Base-by-base conservation (phyloP, 23 tunicate species). In the Halocynthia roretzi region DNA sequence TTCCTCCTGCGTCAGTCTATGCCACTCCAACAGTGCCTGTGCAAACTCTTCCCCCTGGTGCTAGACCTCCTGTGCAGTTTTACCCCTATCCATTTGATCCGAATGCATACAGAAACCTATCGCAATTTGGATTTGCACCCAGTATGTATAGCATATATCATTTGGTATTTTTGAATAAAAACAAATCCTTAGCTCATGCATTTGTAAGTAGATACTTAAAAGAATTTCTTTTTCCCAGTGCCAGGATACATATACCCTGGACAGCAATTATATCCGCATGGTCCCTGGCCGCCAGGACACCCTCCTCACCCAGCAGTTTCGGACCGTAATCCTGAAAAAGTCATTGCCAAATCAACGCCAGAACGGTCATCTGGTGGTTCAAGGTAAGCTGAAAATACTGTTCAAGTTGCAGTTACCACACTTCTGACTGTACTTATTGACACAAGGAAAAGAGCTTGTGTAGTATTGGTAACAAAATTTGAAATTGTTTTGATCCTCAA, bases 341-440 rank as follows among this genome's bases (percentile, higher is more conserved):
- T 65, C 51, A 15, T 71, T 10, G 71, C 55, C 52, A 62, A 83
- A 70, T 79, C 81, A 8, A 7, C 87, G 8, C 61, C 44, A 61
- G 89, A 84, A 12, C 51, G 70, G 65, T 61, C 83, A 7, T 54
- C 89, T 7, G 71, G 78, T 53, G 83, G 63, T 19, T 62, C 89
- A 78, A 71, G 89, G 89, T 84, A 68, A 54, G 84, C 71, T 10
- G 49, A 18, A 55, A 10, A 15, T 15, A 15, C n/a, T 15, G 2
- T 60, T 57, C 11, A 57, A 57, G 11, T 14, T 14, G 12, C 14
- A 57, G 14, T 57, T 15, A 2, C 17, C 44, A 15, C 20, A 11
- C 20, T 60, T 60, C 4, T 60, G 11, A 40, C 51, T 0, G 14
- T 67, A 9, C 19, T 19, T 18, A 71, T 49, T 2, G 76, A 71